Base-by-base conservation (phyloP, 2,113 vertebrate species). In the Macquaria australasica region DNA sequence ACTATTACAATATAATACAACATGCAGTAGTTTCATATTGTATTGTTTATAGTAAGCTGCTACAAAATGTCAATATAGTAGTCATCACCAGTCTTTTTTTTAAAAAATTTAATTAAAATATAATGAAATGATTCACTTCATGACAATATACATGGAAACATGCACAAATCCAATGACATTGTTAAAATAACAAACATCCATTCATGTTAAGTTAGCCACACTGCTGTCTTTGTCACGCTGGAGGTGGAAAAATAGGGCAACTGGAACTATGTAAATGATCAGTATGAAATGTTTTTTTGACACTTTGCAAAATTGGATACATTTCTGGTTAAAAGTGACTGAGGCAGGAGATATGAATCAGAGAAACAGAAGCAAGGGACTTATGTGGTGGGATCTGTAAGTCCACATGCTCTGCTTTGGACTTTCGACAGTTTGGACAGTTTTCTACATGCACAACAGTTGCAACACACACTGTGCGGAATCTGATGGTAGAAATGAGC, bases 81-180 rank as follows among this genome's bases (percentile, higher is more conserved):
- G 8, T 56, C 51, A 43, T 48, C 28, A 51, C 14, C 28, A 28
- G 39, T 25, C 28, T 45, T 20, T 21, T 81, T 69, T 45, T 21
- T 21, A n/a, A n/a, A n/a, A n/a, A n/a, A n/a, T 81, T 2, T 41
- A 2, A 75, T 51, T 87, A 51, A 70, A 87, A 79, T 82, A 82
- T 45, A 48, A 73, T 76, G 23, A 66, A 77, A 73, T 73, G 2
- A 79, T 73, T 82, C 45, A 74, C 37, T 75, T 75, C 50, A 83
- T 64, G 39, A 48, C 4, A 31, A 56, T 48, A 55, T 39, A 69
- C n/a, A 68, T 16, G 2, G 15, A 50, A 34, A 68, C 8, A 70
- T 73, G 14, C 16, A 68, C 73, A 51, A 66, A 48, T 39, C 23
- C 59, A 76, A 31, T 23, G 0, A 28, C 25, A 37, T 28, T 28